Evolutionary conservation across 2,888 invertebrate genomes (phyloP).

Genomic region (Caenorhabditis virilis): DNA sequence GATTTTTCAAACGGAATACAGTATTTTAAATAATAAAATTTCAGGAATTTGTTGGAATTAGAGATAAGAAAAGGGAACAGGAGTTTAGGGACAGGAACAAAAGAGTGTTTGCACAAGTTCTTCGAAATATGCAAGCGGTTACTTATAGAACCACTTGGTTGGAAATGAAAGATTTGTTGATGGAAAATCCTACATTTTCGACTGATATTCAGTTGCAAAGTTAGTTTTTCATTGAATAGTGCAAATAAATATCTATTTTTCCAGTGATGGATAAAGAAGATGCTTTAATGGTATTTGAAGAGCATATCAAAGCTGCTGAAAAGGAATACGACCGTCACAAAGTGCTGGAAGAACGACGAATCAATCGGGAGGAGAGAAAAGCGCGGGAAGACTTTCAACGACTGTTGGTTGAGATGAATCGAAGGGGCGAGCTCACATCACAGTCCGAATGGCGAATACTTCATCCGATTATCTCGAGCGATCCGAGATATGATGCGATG

Average conservation of each 20-base stretch:
- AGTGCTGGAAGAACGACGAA: constrained; percentile 85
- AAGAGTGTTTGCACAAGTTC: constrained; percentile 83
- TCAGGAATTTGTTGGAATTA: constrained; percentile 43
- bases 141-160: constrained; percentile 93
- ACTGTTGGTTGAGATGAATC: constrained; percentile 88
- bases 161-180: constrained; percentile 90
- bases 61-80: constrained; percentile 35
- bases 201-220: constrained; percentile 84
- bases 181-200: constrained; percentile 90
- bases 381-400: constrained; percentile 85
- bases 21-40: constrained; percentile 6
- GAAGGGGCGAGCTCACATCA: constrained; percentile 86
- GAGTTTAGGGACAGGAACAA: constrained; percentile 81
- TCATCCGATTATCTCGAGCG: constrained; percentile 91
- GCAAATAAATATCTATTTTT: constrained; percentile 1
- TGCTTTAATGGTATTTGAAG: constrained; percentile 94
- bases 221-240: constrained; percentile 63
- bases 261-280: constrained; percentile 96
- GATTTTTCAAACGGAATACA: constrained; percentile 1
- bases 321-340: constrained; percentile 87
- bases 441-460: constrained; percentile 98
- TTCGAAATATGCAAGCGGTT: constrained; percentile 90
- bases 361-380: constrained; percentile 83
- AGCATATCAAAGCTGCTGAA: constrained; percentile 91
- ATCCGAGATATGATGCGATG: constrained; percentile 87